Base-by-base conservation (phyloP, 1,140 invertebrate species). In the Akabosia matsudoensis region DNA sequence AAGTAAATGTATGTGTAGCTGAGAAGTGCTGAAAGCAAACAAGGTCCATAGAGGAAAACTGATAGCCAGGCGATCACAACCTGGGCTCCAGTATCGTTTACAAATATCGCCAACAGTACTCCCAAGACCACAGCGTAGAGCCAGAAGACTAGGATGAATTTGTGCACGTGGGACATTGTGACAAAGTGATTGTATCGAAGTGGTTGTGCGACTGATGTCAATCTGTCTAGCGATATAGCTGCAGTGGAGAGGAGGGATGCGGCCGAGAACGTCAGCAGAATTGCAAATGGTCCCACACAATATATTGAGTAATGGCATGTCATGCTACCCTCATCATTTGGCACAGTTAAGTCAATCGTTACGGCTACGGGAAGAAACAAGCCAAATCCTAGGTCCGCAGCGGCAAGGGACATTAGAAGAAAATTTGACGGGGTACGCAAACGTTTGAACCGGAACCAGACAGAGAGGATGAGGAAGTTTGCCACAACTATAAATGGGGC, bases 331-430 rank as follows among this genome's bases (percentile, higher is more conserved):
- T 14, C 14, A 24, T 61, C 54, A 61, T 24, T 61, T n/a, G 74
- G 31, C 28, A 86, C 84, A 22, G 86, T 85, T n/a, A 89, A 83
- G 79, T 90, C 88, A 75, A 89, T 82, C 78, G 89, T 87, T 73
- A 89, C 86, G 0, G 89, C 88, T 22, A 91, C 86, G 0, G 92
- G 92, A 87, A 93, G 90, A 78, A 91, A 87, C 70, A 92, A 84
- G 0, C 90, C 92, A 31, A 92, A 89, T n/a, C 90, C 88, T 22
- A 92, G 85, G 83, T 93, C 92, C 3, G 90, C 90, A 33, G 91
- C 85, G 0, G 92, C 91, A 70, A 93, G 84, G 1, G 91, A 91
- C 61, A 91, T 88, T n/a, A 93, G 87, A 22, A 93, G 85, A 76
- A 89, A 89, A 83, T 93, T 93, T 73, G 90, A 91, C 0, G 90